These are phyloP conservation scores for Macropis europaea DNA, from an alignment of 2,888 invertebrate genomes.

Conservation along the genomic window DNA sequence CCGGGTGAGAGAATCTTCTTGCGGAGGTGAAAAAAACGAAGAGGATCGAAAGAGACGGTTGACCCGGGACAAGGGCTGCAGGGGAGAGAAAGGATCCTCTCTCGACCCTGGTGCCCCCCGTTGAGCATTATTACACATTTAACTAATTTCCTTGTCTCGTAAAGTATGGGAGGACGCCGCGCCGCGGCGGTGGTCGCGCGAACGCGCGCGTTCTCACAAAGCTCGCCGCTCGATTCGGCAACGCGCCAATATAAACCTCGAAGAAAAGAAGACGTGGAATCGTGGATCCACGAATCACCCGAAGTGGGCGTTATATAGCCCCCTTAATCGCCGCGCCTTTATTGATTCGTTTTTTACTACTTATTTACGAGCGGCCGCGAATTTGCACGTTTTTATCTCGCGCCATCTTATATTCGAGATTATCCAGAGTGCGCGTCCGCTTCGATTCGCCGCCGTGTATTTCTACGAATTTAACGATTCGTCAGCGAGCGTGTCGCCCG, in stretches of 20 bases:
- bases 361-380: constrained; percentile 8
- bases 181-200: constrained; percentile 38
- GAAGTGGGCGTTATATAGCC: constrained; percentile 11
- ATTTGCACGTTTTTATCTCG: constrained; percentile 10
- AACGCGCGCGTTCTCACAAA: constrained; percentile 58
- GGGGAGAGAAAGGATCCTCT: constrained; percentile 12
- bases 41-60: constrained; percentile 3
- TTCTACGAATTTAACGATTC: background rate
- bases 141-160: constrained; percentile 77
- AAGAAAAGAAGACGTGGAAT: background rate
- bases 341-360: constrained; percentile 6
- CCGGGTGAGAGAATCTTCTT: constrained; percentile 14
- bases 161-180: constrained; percentile 70
- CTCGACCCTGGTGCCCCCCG: constrained; percentile 55
- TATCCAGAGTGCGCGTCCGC: too few species aligned
- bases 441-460: too few species aligned
- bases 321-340: background rate
- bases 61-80: constrained; percentile 10
- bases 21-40: background rate
- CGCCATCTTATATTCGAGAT: background rate
- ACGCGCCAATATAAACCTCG: background rate
- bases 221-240: constrained; percentile 38
- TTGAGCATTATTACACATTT: constrained; percentile 75
- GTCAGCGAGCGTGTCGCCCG: background rate
- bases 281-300: constrained; percentile 9